phyloP scores from a whole-genome alignment of 2,888 invertebrate species.

The Protonemura montana region DNA sequence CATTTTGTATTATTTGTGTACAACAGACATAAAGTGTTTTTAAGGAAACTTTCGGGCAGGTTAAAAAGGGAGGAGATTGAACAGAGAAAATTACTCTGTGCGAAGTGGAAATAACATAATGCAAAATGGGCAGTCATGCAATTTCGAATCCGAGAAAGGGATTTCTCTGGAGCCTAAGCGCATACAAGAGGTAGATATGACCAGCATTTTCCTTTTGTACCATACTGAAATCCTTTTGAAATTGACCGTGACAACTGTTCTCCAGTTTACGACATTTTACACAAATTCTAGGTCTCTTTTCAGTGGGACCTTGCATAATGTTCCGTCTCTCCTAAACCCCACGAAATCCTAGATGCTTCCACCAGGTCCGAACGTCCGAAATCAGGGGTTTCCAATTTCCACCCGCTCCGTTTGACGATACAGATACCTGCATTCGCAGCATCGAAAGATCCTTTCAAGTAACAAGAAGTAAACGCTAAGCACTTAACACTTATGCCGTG shows the following conservation, averaged over 20 bases:
- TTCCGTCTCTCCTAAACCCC: not conserved
- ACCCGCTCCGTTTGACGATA: not conserved
- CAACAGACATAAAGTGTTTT: constrained; percentile 1
- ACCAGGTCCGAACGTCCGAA: not conserved
- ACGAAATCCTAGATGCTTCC: constrained; percentile 25
- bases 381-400: constrained; percentile 33
- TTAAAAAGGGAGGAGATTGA: constrained; percentile 14
- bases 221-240: constrained; percentile 37
- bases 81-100: not conserved
- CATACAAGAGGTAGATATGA: constrained; percentile 15
- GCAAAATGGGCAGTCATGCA: constrained; percentile 34
- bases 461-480: not conserved
- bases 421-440: not conserved
- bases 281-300: constrained; percentile 31
- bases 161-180: constrained; percentile 16
- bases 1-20: not conserved
- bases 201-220: constrained; percentile 33
- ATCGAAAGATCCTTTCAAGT: not conserved
- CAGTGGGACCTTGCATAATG: constrained; percentile 36
- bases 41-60: not conserved
- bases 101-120: constrained; percentile 16
- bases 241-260: constrained; percentile 41
- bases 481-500: too few relatives aligned
- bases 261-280: constrained; percentile 41
- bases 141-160: constrained; percentile 33